Percentiles rank a stretch among this genome's conserved stretches.
phyloP scores from a whole-genome alignment of 2,797 vertebrate species.

The Eurystomus glaucurus region DNA sequence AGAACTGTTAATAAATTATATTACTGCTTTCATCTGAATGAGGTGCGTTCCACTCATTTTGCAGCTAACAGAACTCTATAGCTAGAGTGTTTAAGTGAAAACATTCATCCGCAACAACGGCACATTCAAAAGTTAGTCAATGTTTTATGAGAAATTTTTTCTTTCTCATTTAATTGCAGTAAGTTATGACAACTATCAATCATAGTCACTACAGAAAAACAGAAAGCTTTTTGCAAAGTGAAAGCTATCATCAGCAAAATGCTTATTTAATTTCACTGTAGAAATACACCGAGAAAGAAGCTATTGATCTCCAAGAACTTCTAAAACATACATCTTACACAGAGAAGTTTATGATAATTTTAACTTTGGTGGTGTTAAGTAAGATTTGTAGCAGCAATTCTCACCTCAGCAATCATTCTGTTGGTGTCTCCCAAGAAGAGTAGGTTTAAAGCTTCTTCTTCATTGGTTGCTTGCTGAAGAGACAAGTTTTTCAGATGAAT shows the following conservation, averaged over 20 bases:
- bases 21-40: neutral
- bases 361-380: neutral
- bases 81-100: no score
- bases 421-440: constrained; percentile 98
- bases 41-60: no score
- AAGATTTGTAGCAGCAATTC: neutral
- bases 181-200: neutral
- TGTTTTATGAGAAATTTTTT: neutral
- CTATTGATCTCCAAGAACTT: neutral
- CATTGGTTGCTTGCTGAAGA: constrained; percentile 90
- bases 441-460: constrained; percentile 95
- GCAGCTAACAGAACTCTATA: no score
- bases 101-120: no score
- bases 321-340: neutral
- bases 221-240: neutral
- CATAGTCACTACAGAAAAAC: neutral
- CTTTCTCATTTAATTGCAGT: neutral
- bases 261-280: neutral
- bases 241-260: neutral
- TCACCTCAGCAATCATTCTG: constrained; percentile 97
- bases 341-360: neutral
- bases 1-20: no score
- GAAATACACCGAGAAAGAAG: neutral
- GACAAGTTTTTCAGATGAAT: constrained; percentile 96
- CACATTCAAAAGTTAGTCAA: neutral